Evolutionary conservation across 1,140 invertebrate species (phyloP), one percentile per base, ranked within the genome.

Genomic region (Orchesella cincta): DNA sequence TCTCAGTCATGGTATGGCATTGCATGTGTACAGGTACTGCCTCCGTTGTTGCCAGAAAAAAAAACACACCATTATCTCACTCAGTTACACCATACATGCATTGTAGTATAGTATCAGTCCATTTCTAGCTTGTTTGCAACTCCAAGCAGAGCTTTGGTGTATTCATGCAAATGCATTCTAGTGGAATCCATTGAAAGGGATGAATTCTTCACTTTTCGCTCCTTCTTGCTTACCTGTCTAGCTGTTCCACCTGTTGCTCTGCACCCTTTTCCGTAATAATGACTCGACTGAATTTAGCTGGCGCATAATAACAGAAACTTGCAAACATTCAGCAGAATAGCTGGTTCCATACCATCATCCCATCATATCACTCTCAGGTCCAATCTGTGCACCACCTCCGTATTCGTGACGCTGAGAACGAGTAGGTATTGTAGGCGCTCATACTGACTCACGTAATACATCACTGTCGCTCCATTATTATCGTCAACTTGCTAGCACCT

Each of bases 181-280:
- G 62, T 67, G 33, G 39, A 67, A 33, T 67, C 12, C 26, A 67
- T 67, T 16, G 62, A 67, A 67, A 67, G 31, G 62, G 62, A n/a
- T 67, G 29, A 31, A 33, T 31, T 31, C 54, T 62, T 62, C 1
- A 57, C 29, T 31, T 31, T 67, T 33, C 33, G 31, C 31, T 67
- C 62, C 26, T 31, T 8, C 62, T 23, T 33, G 12, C 26, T 33
- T 46, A 67, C 8, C 31, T 33, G 12, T 57, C 12, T 67, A 16
- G 28, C 26, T 33, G 62, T 67, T 67, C 62, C 62, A 67, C 62
- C 62, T 67, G 62, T 67, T 67, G 62, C 62, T 14, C 23, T 57
- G 52, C 52, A 57, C 52, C 52, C 52, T 67, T 57, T 33, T 67
- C 62, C 62, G 26, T 67, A 67, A 8, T 8, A 46, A 46, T 20